These are phyloP conservation scores for Matsumyia berberina DNA, from an alignment of 2,888 invertebrate species.

Conservation along the genomic window DNA sequence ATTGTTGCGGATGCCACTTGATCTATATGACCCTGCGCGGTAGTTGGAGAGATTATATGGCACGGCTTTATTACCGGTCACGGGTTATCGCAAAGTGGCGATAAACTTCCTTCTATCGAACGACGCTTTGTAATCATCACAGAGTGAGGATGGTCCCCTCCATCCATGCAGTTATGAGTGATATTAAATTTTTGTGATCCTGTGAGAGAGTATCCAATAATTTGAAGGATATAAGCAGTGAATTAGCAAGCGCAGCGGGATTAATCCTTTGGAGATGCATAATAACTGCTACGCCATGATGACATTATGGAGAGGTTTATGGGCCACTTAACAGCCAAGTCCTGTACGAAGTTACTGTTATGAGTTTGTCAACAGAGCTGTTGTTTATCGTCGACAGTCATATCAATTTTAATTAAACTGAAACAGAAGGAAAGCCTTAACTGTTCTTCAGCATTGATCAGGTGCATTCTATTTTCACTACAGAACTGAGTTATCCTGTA, in stretches of 20 bases:
- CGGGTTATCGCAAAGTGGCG: slow-evolving; percentile 43
- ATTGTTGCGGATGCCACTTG: slow-evolving; percentile 63
- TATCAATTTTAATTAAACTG: no score
- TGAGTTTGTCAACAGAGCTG: no score
- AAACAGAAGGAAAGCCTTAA: no score
- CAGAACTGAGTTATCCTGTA: no score
- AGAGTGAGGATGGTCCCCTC: background rate
- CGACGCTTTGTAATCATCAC: slow-evolving; percentile 14
- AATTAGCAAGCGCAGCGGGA: slow-evolving; percentile 3
- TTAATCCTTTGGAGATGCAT: slow-evolving; percentile 11
- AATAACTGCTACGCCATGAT: background rate
- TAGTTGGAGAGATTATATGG: slow-evolving; percentile 15
- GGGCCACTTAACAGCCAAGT: background rate
- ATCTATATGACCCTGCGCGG: slow-evolving; percentile 66
- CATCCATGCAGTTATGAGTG: slow-evolving; percentile 25
- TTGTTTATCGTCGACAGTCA: no score
- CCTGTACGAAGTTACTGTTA: no score
- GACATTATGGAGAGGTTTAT: slow-evolving; percentile 1
- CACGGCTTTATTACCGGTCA: slow-evolving; percentile 46
- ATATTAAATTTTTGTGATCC: slow-evolving; percentile 36
- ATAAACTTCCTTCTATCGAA: slow-evolving; percentile 17
- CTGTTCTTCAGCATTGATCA: no score
- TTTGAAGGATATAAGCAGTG: slow-evolving; percentile 35
- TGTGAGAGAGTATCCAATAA: slow-evolving; percentile 5
- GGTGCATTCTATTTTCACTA: no score